Conservation (phyloP, 2,888 invertebrate species). For the Sericinus montela region DNA sequence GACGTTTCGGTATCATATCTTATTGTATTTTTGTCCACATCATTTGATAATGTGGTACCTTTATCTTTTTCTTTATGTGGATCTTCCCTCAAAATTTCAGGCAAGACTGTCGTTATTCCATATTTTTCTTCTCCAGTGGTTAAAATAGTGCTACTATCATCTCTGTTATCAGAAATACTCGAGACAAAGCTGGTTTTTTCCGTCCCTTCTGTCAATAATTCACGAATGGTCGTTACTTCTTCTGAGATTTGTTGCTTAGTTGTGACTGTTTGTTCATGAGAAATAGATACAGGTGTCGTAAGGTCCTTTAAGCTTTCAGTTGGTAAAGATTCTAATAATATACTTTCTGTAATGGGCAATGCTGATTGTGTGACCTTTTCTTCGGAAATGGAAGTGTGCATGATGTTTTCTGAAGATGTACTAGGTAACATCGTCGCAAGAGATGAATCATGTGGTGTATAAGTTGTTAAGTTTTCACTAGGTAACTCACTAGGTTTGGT, state of each 20-base stretch:
- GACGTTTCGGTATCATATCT: slow-evolving; percentile 3
- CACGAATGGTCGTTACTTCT: background rate
- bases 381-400: background rate
- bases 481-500: background rate
- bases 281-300: background rate
- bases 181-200: slow-evolving; percentile 2
- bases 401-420: slow-evolving; percentile 6
- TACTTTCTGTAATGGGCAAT: slow-evolving; percentile 2
- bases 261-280: background rate
- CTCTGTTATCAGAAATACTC: background rate
- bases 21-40: background rate
- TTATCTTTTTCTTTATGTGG: background rate
- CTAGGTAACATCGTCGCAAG: background rate
- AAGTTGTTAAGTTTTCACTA: background rate
- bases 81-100: background rate
- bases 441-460: background rate
- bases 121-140: background rate
- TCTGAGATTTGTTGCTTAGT: background rate
- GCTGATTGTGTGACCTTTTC: background rate
- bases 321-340: background rate
- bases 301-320: background rate
- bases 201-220: background rate
- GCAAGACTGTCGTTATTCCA: background rate
- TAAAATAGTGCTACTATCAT: background rate
- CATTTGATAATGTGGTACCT: background rate